These are phyloP conservation scores for Melipona quadrifasciata DNA, from an alignment of 1,140 invertebrate species.

Conservation along the genomic window DNA sequence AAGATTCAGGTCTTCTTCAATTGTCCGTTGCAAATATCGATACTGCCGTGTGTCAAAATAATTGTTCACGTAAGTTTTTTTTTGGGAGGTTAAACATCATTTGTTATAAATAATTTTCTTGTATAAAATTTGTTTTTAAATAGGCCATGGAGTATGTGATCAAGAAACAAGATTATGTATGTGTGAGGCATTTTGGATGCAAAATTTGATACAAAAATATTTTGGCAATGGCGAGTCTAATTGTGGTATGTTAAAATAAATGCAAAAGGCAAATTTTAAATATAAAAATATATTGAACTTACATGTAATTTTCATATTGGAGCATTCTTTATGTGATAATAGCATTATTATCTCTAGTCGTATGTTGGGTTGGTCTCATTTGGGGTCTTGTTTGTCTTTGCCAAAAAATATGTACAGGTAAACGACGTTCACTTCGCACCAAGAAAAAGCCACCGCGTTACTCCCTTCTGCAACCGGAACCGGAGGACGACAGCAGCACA, in stretches of 20 bases:
- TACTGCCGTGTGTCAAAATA: slow-evolving; percentile 94
- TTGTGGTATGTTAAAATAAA: slow-evolving; percentile 85
- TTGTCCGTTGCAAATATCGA: slow-evolving; percentile 89
- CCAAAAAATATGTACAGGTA: slow-evolving; percentile 82
- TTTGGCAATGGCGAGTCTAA: slow-evolving; percentile 87
- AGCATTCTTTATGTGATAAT: slow-evolving; percentile 94
- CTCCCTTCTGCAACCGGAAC: slow-evolving; percentile 77
- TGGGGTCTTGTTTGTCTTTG: slow-evolving; percentile 89
- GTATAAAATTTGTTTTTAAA: slow-evolving; percentile 53
- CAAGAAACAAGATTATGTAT: slow-evolving; percentile 91
- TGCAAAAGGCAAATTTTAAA: slow-evolving; percentile 5
- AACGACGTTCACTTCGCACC: slow-evolving; percentile 72
- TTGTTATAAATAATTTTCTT: not conserved
- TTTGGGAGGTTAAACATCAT: not conserved
- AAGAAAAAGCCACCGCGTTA: slow-evolving; percentile 80
- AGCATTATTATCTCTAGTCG: slow-evolving; percentile 85
- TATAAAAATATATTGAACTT: not conserved
- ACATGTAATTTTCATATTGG: slow-evolving; percentile 86
- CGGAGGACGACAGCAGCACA: slow-evolving; percentile 76
- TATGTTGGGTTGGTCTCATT: slow-evolving; percentile 85
- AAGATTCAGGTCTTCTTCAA: slow-evolving; percentile 88
- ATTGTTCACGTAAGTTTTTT: slow-evolving; percentile 88
- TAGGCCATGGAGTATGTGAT: slow-evolving; percentile 93
- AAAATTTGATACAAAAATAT: slow-evolving; percentile 86
- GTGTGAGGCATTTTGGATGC: slow-evolving; percentile 98